phyloP scores from a whole-genome alignment of 2,797 vertebrate species.

The Lagorchestes hirsutus region DNA sequence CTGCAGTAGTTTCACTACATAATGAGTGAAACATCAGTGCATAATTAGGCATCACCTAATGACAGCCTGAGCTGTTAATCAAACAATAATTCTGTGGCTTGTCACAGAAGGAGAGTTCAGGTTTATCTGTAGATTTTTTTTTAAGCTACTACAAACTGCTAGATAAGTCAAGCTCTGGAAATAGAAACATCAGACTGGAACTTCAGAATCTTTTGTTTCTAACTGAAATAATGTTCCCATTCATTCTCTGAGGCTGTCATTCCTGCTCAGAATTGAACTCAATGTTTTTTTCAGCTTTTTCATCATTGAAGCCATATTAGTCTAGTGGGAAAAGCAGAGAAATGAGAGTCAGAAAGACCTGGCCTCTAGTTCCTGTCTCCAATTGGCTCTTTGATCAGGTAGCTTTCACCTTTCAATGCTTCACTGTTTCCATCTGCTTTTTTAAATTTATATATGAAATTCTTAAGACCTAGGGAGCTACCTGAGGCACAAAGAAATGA shows the following conservation, averaged over 20 bases:
- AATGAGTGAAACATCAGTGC: constrained; percentile 79
- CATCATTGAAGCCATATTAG: constrained; percentile 26
- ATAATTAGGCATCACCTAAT: constrained; percentile 84
- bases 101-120: constrained; percentile 66
- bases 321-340: constrained; percentile 21
- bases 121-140: constrained; percentile 69
- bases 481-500: neutral
- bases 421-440: neutral
- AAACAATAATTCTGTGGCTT: constrained; percentile 77
- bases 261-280: constrained; percentile 64
- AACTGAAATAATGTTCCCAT: constrained; percentile 67
- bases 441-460: neutral
- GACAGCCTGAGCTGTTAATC: constrained; percentile 79
- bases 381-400: neutral
- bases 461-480: neutral
- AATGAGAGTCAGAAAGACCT: constrained; percentile 40
- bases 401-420: neutral
- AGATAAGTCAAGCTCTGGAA: constrained; percentile 73
- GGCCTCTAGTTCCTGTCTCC: neutral
- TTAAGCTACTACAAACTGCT: constrained; percentile 72
- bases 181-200: constrained; percentile 51
- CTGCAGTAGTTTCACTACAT: constrained; percentile 75
- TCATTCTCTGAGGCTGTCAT: constrained; percentile 65
- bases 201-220: constrained; percentile 71
- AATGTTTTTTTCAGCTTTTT: constrained; percentile 64